Conservation (phyloP, 2,888 invertebrate genomes). For the Lithosia quadra region DNA sequence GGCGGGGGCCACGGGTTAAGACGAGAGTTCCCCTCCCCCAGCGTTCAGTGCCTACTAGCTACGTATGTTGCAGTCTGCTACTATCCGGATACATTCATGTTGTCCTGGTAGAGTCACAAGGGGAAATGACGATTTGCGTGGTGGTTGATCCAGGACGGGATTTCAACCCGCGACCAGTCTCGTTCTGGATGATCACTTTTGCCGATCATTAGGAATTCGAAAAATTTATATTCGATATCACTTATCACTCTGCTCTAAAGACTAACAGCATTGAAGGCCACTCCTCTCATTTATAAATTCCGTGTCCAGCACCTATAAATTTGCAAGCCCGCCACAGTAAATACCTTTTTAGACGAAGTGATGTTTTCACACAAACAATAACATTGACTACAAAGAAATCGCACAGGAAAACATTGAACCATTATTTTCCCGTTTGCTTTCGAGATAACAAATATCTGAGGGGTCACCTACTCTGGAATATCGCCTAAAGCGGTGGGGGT, state of each 20-base stretch:
- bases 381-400: constrained; percentile 15
- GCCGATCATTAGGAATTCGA: too few relatives aligned
- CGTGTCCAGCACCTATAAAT: not conserved
- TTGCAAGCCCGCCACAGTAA: not conserved
- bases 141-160: too few relatives aligned
- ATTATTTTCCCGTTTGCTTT: constrained; percentile 22
- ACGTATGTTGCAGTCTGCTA: constrained; percentile 44
- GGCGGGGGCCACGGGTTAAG: constrained; percentile 30
- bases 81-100: not conserved
- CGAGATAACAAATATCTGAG: constrained; percentile 17
- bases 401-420: constrained; percentile 14
- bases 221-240: too few relatives aligned
- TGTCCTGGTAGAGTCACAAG: not conserved
- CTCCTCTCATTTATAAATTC: not conserved
- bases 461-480: constrained; percentile 11
- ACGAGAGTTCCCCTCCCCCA: constrained; percentile 15
- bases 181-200: too few relatives aligned
- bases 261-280: too few relatives aligned
- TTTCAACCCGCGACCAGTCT: too few relatives aligned
- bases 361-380: constrained; percentile 22
- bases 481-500: constrained; percentile 12
- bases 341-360: not conserved
- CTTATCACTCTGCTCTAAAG: too few relatives aligned
- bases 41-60: constrained; percentile 31
- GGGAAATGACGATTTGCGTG: not conserved